Evolutionary conservation across 2,113 vertebrate genomes (phyloP).

Genomic region (Panurus biarmicus): DNA sequence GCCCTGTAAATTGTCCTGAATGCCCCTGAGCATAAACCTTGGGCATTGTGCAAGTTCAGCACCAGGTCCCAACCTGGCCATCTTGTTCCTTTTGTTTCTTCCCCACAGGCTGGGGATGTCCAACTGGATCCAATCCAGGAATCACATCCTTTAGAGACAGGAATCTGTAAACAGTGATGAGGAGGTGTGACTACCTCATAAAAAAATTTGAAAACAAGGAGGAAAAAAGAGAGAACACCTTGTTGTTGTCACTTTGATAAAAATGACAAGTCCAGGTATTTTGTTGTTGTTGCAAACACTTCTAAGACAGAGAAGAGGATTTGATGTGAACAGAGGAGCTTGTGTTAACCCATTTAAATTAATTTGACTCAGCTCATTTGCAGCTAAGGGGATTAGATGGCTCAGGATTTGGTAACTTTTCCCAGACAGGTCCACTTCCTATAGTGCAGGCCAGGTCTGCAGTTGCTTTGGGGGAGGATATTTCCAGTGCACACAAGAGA

Average conservation of each 20-base stretch:
- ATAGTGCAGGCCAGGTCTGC: background rate
- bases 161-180: background rate
- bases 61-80: background rate
- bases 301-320: background rate
- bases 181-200: constrained; percentile 14
- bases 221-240: background rate
- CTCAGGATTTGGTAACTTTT: background rate
- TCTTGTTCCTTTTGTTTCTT: background rate
- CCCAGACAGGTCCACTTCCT: background rate
- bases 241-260: constrained; percentile 15
- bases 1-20: background rate
- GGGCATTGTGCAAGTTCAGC: background rate
- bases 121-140: background rate
- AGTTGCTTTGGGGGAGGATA: background rate
- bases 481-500: background rate
- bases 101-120: background rate
- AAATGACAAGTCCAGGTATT: background rate
- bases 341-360: constrained; percentile 33
- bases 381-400: constrained; percentile 6
- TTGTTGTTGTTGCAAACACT: constrained; percentile 17
- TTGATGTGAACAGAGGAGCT: background rate
- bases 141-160: background rate
- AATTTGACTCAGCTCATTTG: constrained; percentile 21
- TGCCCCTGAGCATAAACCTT: background rate
- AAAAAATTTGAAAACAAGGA: background rate